Conservation (phyloP, 1,140 invertebrate genomes). For the Aphis craccivora region DNA sequence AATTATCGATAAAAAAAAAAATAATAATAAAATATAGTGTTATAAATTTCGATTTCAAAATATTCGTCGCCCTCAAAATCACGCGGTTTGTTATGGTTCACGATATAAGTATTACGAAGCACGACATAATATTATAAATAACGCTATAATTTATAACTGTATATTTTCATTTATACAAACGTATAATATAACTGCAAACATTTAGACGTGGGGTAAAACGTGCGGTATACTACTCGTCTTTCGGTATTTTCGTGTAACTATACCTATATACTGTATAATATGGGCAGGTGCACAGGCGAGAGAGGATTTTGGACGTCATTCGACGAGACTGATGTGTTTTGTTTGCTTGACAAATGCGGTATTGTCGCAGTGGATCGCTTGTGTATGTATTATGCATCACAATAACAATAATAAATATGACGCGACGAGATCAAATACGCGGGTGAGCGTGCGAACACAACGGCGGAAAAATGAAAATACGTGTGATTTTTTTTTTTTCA, state of each 20-base stretch:
- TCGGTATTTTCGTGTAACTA: not conserved
- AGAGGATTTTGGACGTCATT: constrained; percentile 14
- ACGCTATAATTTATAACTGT: not conserved
- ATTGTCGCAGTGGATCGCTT: not conserved
- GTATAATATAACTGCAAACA: not conserved
- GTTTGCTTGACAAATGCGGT: constrained; percentile 20
- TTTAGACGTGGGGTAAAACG: not conserved
- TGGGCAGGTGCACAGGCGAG: not conserved
- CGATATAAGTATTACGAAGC: not conserved
- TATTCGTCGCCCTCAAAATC: not conserved
- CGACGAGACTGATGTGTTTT: constrained; percentile 8
- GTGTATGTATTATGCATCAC: not conserved
- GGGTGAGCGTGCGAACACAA: not conserved
- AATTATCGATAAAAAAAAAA: too few species aligned
- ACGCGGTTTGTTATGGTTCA: not conserved
- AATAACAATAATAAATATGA: constrained; percentile 6
- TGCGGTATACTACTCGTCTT: not conserved
- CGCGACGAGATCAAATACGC: not conserved
- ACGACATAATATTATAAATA: not conserved
- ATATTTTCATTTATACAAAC: not conserved
- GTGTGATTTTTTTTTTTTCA: not conserved
- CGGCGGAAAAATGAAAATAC: not conserved
- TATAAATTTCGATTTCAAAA: not conserved
- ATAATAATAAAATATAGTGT: too few species aligned
- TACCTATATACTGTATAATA: not conserved